These are phyloP conservation scores for Eupelmus urozonus DNA, from an alignment of 2,888 invertebrate species.

Conservation along the genomic window DNA sequence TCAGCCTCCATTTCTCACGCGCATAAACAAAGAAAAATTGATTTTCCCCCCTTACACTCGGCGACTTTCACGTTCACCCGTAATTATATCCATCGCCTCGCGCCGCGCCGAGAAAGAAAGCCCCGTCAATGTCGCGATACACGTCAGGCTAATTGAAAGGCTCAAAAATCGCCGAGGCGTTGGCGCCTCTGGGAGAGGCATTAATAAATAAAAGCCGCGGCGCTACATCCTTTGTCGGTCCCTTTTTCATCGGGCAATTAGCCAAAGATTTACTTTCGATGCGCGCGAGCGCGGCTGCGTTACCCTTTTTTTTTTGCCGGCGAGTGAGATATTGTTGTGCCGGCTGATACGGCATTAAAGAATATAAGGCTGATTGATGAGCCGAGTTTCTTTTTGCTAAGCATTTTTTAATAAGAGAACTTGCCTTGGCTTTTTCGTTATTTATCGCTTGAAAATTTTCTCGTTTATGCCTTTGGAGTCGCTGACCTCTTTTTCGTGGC, in stretches of 20 bases:
- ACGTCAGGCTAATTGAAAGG: conserved; percentile 49
- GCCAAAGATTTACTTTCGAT: conserved; percentile 73
- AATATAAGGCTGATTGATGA: not conserved
- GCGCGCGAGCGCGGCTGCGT: conserved; percentile 59
- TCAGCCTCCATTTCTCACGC: conserved; percentile 48
- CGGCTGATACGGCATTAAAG: too few species aligned
- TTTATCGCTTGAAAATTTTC: too few species aligned
- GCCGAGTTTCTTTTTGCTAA: too few species aligned
- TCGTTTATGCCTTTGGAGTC: too few species aligned
- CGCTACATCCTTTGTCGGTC: conserved; percentile 69
- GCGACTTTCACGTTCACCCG: conserved; percentile 40
- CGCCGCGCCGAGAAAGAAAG: conserved; percentile 1
- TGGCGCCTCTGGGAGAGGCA: not conserved
- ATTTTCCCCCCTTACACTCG: conserved; percentile 2
- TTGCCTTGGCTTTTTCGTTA: too few species aligned
- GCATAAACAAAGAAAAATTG: conserved; percentile 47
- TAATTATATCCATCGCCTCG: conserved; percentile 16
- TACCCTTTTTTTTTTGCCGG: not conserved
- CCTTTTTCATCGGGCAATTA: conserved; percentile 74
- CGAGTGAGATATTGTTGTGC: not conserved
- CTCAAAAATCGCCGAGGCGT: conserved; percentile 1
- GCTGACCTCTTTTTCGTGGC: too few species aligned
- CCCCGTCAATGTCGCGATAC: conserved; percentile 47
- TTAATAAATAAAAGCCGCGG: conserved; percentile 37
- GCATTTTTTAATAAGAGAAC: not conserved